A percentile compares a stretch with the other conserved stretches of the same genome.
Conservation (phyloP, 1,140 invertebrate genomes). For the Bombyx mandarina region DNA sequence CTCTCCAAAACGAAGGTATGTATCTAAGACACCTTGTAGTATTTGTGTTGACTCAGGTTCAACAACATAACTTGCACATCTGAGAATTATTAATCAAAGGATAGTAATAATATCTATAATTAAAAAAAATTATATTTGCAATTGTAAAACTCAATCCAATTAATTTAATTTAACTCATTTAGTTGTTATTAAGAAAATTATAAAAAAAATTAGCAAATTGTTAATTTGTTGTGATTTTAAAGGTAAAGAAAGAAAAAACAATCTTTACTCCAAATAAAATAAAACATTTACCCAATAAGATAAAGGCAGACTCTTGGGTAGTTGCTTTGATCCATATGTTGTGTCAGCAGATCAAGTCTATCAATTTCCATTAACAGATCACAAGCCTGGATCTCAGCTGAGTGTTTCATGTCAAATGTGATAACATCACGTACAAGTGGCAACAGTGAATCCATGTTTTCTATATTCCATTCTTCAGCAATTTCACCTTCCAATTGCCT, state of each 20-base stretch:
- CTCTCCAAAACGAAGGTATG: constrained; percentile 94
- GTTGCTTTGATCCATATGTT: constrained; percentile 94
- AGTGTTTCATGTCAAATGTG: constrained; percentile 98
- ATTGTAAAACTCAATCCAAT: too few relatives aligned
- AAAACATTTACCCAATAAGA: constrained; percentile 79
- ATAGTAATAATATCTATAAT: background rate
- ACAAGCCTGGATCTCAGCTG: constrained; percentile 99
- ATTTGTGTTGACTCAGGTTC: constrained; percentile 96
- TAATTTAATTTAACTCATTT: too few relatives aligned
- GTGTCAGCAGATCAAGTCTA: constrained; percentile 87
- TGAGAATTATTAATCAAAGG: constrained; percentile 45
- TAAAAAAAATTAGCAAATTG: too few relatives aligned
- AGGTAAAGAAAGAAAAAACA: background rate
- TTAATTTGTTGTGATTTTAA: too few relatives aligned
- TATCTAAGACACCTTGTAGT: constrained; percentile 86
- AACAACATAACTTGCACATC: constrained; percentile 97
- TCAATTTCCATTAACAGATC: constrained; percentile 99
- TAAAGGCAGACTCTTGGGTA: constrained; percentile 97
- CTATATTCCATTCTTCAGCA: constrained; percentile 90
- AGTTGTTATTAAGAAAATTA: too few relatives aligned
- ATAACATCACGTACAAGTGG: constrained; percentile 90
- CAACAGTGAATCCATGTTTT: constrained; percentile 80
- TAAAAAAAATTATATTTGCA: background rate
- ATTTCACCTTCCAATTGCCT: constrained; percentile 95
- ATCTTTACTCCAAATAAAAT: background rate